Evolutionary conservation across 2,888 invertebrate species (phyloP), one percentile per base, ranked within the genome.

Genomic region (Gryllus longicercus): DNA sequence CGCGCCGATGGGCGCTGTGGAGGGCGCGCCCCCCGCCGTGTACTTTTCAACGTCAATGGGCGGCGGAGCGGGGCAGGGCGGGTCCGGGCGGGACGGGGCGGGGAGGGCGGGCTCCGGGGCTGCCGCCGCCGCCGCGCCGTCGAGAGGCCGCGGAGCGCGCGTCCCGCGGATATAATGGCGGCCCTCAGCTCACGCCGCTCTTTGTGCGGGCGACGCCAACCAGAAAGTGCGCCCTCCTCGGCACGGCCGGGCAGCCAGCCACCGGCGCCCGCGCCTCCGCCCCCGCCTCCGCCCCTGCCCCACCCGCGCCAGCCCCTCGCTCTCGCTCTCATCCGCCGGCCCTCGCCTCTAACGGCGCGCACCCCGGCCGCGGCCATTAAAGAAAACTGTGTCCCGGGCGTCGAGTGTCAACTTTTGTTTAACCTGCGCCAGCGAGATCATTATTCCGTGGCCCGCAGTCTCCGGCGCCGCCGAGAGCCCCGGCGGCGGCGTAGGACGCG

Each of bases 1-100:
- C 77, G 14, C 21, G 38, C 18, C 63, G 78, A 51, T 12, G 51
- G 77, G 81, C 79, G 78, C 78, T 14, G 63, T 14, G n/a, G 63
- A 63, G 80, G 51, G 81, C 79, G 81, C 79, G 76, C 79, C 16
- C 76, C 77, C 81, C 21, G 50, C 25, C 80, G 78, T 80, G 81
- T 78, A 82, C 82, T 79, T 82, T 82, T 82, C 81, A 81, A 80
- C 82, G 82, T 81, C 82, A 81, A 82, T 82, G 51, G 51, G 78
- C 51, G 78, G 23, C 49, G 50, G 78, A 78, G 78, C 51, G 50
- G 21, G 38, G 78, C n/a, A 12, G 25, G 21, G 51, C 78, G 18
- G 23, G 50, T 21, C n/a, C 38, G 74, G 21, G 21, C 8, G 74
- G 74, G n/a, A 4, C 16, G n/a, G 4, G 74, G 74, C 74, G 74